Evolutionary conservation across 2,113 vertebrate genomes (phyloP).

Genomic region (Leptodactylus fuscus): DNA sequence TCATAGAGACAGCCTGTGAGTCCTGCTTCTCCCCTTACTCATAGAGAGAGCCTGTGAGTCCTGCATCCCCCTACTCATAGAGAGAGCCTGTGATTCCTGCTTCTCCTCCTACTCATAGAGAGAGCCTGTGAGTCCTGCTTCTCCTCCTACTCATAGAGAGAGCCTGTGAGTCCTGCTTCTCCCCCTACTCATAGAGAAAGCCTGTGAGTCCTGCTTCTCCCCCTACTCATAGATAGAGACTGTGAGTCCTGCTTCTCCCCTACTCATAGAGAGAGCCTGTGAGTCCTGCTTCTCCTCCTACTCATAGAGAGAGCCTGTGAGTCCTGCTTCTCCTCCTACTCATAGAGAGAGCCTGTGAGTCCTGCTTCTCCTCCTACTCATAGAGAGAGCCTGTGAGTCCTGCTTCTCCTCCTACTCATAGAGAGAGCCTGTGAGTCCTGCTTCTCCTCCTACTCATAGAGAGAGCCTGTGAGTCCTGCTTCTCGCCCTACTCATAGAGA

Average conservation of each 20-base stretch:
- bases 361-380: background rate
- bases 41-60: background rate
- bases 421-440: background rate
- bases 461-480: background rate
- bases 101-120: background rate
- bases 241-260: background rate
- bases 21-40: background rate
- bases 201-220: background rate
- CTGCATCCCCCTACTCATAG: background rate
- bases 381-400: background rate
- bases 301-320: background rate
- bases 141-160: background rate
- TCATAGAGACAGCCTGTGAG: background rate
- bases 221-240: background rate
- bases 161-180: background rate
- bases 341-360: background rate
- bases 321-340: background rate
- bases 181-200: background rate
- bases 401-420: background rate
- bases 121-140: background rate
- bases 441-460: background rate
- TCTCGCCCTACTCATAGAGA: background rate
- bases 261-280: background rate
- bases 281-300: background rate
- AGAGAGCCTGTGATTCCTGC: background rate